Evolutionary conservation across 1,140 invertebrate genomes (phyloP).

Genomic region (Zophobas morio): DNA sequence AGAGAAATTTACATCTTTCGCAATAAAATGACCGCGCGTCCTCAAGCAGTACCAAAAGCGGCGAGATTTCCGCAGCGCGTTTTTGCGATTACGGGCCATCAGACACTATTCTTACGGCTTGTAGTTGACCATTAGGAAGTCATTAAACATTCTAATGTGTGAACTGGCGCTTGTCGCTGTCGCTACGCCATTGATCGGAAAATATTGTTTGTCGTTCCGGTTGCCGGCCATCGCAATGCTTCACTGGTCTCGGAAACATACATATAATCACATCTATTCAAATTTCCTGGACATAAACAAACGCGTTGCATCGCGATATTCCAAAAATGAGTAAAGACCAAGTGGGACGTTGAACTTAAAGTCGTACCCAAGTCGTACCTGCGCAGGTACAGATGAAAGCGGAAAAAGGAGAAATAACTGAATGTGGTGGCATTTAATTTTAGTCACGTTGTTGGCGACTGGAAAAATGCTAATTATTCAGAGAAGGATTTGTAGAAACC

Average conservation of each 20-base stretch:
- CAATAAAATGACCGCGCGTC: too few relatives aligned
- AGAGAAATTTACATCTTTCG: too few relatives aligned
- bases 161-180: background rate
- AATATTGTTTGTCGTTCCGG: slow-evolving; percentile 15
- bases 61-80: too few relatives aligned
- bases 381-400: slow-evolving; percentile 44
- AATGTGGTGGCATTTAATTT: slow-evolving; percentile 33
- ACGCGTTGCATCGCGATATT: slow-evolving; percentile 4
- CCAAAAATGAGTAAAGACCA: slow-evolving; percentile 19
- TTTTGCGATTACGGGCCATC: too few relatives aligned
- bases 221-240: slow-evolving; percentile 1
- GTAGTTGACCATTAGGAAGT: background rate
- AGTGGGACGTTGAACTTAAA: slow-evolving; percentile 42
- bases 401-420: slow-evolving; percentile 44
- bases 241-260: slow-evolving; percentile 24
- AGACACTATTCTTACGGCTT: too few relatives aligned
- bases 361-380: slow-evolving; percentile 1
- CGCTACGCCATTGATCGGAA: slow-evolving; percentile 20
- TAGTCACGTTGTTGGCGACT: slow-evolving; percentile 27
- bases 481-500: slow-evolving; percentile 24
- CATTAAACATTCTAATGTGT: background rate
- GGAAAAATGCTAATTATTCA: slow-evolving; percentile 30
- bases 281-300: slow-evolving; percentile 37
- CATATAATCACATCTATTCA: slow-evolving; percentile 22
- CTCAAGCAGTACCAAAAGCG: too few relatives aligned